Evolutionary conservation across 2,113 vertebrate species (phyloP), one percentile per base, ranked within the genome.

Genomic region (Heterotis niloticus): DNA sequence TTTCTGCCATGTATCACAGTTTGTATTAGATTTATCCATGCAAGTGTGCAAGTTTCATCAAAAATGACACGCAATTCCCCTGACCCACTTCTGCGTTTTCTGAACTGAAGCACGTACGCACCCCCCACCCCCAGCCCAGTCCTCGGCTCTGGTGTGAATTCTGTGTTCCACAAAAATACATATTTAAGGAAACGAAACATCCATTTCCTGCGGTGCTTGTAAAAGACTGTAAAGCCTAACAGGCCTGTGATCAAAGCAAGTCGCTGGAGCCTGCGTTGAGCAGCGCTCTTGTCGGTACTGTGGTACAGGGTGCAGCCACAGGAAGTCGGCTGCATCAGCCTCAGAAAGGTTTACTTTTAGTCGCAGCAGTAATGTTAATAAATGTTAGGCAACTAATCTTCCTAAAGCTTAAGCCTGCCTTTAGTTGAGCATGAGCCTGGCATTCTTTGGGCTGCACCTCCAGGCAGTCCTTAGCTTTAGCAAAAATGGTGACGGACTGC

Each of bases 1-100:
- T 84, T 76, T 76, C 67, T 84, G 84, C 88, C 85, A 85, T 83
- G 85, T 72, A 73, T 81, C 85, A 80, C 79, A 78, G 81, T 87
- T 85, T 85, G 86, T 88, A 89, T 87, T 87, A 84, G 82, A 67
- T 79, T 81, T 84, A 80, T 86, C 88, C 88, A 84, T 90, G 85
- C 86, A 88, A 86, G 88, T 87, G 74, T 34, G 85, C 83, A 87
- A 89, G 87, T 90, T 87, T 90, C 82, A 89, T 89, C 83, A 87
- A 80, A 86, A 90, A 85, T 89, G 88, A 90, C 89, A 88, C 86
- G 84, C 89, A 86, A 87, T 89, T 91, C 87, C 81, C 87, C 34
- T 90, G 89, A 90, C 89, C 89, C 88, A 90, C 87, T 90, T 90
- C 87, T 85, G 83, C 87, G 88, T 89, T 86, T 86, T 83, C 78